Evolutionary conservation across 2,797 vertebrate genomes (phyloP).

Genomic region (Phataginus tetradactyla): DNA sequence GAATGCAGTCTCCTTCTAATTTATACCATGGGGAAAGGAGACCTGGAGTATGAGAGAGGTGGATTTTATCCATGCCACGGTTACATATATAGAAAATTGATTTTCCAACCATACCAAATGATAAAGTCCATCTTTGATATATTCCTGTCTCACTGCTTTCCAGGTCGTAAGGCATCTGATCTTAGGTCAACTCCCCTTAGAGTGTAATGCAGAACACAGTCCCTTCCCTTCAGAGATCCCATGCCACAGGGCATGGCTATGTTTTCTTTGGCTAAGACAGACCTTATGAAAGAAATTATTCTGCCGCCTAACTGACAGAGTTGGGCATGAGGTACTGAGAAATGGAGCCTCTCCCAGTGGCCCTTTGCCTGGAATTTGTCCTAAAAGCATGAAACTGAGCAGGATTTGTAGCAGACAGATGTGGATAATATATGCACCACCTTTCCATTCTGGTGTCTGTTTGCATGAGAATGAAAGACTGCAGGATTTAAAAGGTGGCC

Average conservation of each 20-base stretch:
- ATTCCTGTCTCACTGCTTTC: conserved; percentile 67
- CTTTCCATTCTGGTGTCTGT: conserved; percentile 77
- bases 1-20: conserved; percentile 58
- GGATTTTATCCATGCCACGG: conserved; percentile 47
- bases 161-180: conserved; percentile 82
- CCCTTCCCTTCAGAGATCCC: conserved; percentile 83
- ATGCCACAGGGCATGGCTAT: conserved; percentile 84
- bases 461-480: conserved; percentile 24
- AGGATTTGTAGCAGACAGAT: conserved; percentile 87
- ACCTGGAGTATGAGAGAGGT: not conserved
- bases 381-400: conserved; percentile 84
- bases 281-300: conserved; percentile 88
- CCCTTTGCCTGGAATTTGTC: conserved; percentile 88
- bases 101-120: conserved; percentile 77
- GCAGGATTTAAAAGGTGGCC: not conserved
- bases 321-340: conserved; percentile 87
- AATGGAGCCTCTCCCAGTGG: conserved; percentile 87
- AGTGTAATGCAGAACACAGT: conserved; percentile 82
- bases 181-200: conserved; percentile 81
- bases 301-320: conserved; percentile 87
- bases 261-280: conserved; percentile 88
- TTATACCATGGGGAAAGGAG: not conserved
- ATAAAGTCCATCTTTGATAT: conserved; percentile 80
- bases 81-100: conserved; percentile 72
- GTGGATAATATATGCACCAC: conserved; percentile 86